Base-by-base conservation (phyloP, 2,797 vertebrate genomes). In the Myotis daubentonii region DNA sequence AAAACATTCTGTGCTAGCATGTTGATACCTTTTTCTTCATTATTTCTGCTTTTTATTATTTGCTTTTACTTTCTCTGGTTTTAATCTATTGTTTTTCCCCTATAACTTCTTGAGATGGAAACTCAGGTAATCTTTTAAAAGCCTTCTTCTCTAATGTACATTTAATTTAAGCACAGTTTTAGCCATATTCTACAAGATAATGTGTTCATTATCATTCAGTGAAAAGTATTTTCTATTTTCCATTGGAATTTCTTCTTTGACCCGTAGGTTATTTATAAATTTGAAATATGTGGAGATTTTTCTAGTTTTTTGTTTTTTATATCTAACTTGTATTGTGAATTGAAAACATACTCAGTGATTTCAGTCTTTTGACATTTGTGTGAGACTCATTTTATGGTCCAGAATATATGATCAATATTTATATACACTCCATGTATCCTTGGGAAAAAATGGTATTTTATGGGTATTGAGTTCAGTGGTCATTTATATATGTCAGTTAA, bases 21-120 rank as follows among this genome's bases (percentile, higher is more conserved):
- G 30, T 13, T 53, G 36, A 22, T 30, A 49, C 23, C 22, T 57
- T 94, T 80, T 55, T 55, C 44, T 68, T 89, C 55, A 75, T 71
- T 79, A 88, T 57, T 72, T 91, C 41, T 92, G 19, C 36, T 92
- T 93, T 94, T 91, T 87, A 38, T 91, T 65, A 66, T 93, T 87
- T 49, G n/a, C 25, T 60, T 83, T 76, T 85, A 8, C 28, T 94
- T 81, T 92, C 30, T 93, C 33, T 95, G 38, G 51, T 51, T 47
- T 75, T 91, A 87, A 44, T 80, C 57, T 90, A 36, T 23, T 80
- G 20, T 62, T 87, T 94, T 80, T 51, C 8, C n/a, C 13, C 2
- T 57, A 3, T 91, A 60, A 53, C 85, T 89, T 91, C 44, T 87
- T 87, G 19, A 87, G 41, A 71, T 87, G 38, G 36, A 93, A 93